A percentile compares a stretch with the other conserved stretches of the same genome.
phyloP scores from a whole-genome alignment of 2,797 vertebrate species.

The Characodon lateralis region DNA sequence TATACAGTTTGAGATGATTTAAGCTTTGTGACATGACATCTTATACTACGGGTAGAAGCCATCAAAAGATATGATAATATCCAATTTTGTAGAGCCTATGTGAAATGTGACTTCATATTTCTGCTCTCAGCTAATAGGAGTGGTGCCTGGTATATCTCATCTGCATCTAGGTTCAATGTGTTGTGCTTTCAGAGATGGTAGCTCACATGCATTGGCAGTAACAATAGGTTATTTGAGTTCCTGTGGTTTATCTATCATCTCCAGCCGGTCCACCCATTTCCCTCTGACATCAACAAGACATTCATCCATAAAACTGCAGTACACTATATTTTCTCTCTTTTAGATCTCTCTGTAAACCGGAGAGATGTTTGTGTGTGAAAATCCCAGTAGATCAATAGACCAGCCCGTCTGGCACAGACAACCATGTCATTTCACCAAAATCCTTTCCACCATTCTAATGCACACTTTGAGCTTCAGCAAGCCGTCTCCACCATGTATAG shows the following conservation, averaged over 20 bases:
- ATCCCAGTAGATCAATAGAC: neutral
- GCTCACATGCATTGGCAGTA: neutral
- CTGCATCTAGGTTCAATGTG: neutral
- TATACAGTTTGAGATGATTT: too few relatives aligned
- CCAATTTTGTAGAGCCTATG: neutral
- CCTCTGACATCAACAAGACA: too few relatives aligned
- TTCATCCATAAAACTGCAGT: too few relatives aligned
- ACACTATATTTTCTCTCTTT: neutral
- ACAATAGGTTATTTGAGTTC: neutral
- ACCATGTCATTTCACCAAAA: too few relatives aligned
- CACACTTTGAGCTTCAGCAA: too few relatives aligned
- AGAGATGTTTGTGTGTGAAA: neutral
- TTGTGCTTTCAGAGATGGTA: neutral
- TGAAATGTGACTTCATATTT: neutral
- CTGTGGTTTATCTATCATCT: neutral
- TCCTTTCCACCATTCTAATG: too few relatives aligned
- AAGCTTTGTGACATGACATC: neutral
- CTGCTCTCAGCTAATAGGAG: neutral
- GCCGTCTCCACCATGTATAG: too few relatives aligned
- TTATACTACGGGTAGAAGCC: too few relatives aligned
- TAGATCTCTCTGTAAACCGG: neutral
- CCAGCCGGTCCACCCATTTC: too few relatives aligned
- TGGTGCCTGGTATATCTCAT: neutral
- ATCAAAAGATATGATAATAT: conserved; percentile 9
- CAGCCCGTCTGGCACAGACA: too few relatives aligned